Evolutionary conservation across 2,888 invertebrate genomes (phyloP), one percentile per base, ranked within the genome.

Genomic region (Amaurobius ferox): DNA sequence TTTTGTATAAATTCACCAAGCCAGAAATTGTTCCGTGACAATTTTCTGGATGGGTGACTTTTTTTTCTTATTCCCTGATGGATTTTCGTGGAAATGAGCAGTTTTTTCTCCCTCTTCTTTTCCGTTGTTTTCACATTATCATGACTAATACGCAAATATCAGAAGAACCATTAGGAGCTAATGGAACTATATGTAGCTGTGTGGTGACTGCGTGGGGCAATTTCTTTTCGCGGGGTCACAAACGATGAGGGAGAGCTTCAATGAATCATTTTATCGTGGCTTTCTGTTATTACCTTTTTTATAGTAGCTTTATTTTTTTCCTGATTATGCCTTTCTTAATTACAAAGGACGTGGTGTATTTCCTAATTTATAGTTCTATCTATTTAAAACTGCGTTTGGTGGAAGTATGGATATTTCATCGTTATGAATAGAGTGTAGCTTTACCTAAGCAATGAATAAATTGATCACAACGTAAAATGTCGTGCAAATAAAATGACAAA

Each of bases 11-110:
- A n/a, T n/a, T n/a, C n/a, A n/a, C n/a, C n/a, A n/a, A n/a, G n/a
- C 29, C 62, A 44, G 62, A 71, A 44, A 40, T 61, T 61, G 61
- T 28, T 23, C 26, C 61, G 26, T 39, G 62, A 70, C 79, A 79
- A 79, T 79, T 79, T 79, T 79, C 70, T 64, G 71, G 70, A 39
- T 62, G 35, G 62, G 11, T 71, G 71, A n/a, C 64, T n/a, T n/a
- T n/a, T n/a, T n/a, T n/a, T 76, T 76, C 26, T 62, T 62, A 74
- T 62, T 30, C 39, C 28, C 28, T 40, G 74, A 23, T 39, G 29
- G 11, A 29, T 35, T 68, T 55, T 78, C 71, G 16, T 7, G 61
- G 26, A 61, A 7, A 3, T 23, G 23, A 26, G 28, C 61, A 7
- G 7, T 6, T 28, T 19, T 16, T n/a, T n/a, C n/a, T 48, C n/a